phyloP scores from a whole-genome alignment of 1,140 invertebrate species.

The Proctacanthus coquilletti region DNA sequence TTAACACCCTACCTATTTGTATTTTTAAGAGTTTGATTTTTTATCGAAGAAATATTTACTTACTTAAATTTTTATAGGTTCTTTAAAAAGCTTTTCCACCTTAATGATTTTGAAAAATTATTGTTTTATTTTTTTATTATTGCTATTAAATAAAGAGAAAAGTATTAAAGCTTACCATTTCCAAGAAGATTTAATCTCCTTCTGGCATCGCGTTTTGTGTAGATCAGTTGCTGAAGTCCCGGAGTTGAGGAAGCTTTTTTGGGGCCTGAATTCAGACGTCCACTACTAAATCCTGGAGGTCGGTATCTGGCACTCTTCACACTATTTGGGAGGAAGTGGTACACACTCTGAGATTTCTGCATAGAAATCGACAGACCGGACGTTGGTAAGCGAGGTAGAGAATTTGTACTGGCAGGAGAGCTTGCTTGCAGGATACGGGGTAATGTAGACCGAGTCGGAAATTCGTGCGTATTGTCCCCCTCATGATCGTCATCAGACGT shows the following conservation, averaged over 20 bases:
- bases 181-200: constrained; percentile 37
- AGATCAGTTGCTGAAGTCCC: constrained; percentile 44
- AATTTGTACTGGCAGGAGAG: constrained; percentile 48
- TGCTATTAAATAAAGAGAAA: constrained; percentile 7
- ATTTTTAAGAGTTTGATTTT: too few relatives aligned
- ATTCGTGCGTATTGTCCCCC: constrained; percentile 40
- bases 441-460: constrained; percentile 39
- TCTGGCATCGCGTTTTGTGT: constrained; percentile 35
- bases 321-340: constrained; percentile 41
- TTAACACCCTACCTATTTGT: too few relatives aligned
- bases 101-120: too few relatives aligned
- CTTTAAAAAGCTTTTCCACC: too few relatives aligned
- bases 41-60: too few relatives aligned
- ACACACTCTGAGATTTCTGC: constrained; percentile 51
- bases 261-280: constrained; percentile 30
- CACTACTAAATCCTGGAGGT: constrained; percentile 56
- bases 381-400: constrained; percentile 52
- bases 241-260: constrained; percentile 56
- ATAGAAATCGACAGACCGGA: constrained; percentile 40
- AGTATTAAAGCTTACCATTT: constrained; percentile 32
- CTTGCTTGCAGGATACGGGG: constrained; percentile 44
- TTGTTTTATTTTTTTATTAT: too few relatives aligned
- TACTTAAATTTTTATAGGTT: too few relatives aligned
- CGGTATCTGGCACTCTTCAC: constrained; percentile 75
- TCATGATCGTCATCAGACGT: constrained; percentile 43